phyloP scores from a whole-genome alignment of 2,888 invertebrate species.

The Ormyrus labotus region DNA sequence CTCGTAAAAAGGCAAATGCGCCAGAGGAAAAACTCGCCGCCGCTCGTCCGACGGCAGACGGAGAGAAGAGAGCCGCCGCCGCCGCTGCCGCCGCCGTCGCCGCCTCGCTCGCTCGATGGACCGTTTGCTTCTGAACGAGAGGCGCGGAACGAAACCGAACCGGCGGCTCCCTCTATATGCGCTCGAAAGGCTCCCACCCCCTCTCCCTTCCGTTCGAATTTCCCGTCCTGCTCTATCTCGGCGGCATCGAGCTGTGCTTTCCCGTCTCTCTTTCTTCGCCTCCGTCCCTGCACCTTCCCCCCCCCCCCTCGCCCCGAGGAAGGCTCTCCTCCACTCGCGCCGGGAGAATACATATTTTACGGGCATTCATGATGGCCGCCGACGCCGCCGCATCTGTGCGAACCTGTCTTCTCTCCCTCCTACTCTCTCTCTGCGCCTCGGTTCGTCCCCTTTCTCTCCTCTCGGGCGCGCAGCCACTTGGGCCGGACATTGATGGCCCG shows the following conservation, averaged over 20 bases:
- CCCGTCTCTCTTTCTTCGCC: conserved; percentile 66
- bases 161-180: conserved; percentile 52
- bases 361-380: conserved; percentile 76
- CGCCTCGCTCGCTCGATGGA: conserved; percentile 2
- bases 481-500: conserved; percentile 48
- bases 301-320: conserved; percentile 53
- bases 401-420: conserved; percentile 68
- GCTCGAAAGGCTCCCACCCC: background rate
- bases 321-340: conserved; percentile 40
- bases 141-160: conserved; percentile 1
- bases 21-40: background rate
- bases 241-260: conserved; percentile 13
- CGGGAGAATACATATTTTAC: conserved; percentile 75
- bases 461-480: conserved; percentile 16
- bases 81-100: background rate
- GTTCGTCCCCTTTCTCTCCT: conserved; percentile 56
- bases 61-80: background rate
- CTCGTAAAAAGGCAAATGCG: background rate
- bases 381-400: conserved; percentile 74
- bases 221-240: conserved; percentile 31
- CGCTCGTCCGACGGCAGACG: conserved; percentile 20
- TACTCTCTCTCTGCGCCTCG: conserved; percentile 23
- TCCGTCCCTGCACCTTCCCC: conserved; percentile 59
- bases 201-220: conserved; percentile 27
- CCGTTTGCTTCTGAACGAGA: conserved; percentile 38